A percentile compares a stretch with the other conserved stretches of the same genome.
Evolutionary conservation across 2,113 vertebrate species (phyloP).

Genomic region (Hypocryptadius cinnamomeus): DNA sequence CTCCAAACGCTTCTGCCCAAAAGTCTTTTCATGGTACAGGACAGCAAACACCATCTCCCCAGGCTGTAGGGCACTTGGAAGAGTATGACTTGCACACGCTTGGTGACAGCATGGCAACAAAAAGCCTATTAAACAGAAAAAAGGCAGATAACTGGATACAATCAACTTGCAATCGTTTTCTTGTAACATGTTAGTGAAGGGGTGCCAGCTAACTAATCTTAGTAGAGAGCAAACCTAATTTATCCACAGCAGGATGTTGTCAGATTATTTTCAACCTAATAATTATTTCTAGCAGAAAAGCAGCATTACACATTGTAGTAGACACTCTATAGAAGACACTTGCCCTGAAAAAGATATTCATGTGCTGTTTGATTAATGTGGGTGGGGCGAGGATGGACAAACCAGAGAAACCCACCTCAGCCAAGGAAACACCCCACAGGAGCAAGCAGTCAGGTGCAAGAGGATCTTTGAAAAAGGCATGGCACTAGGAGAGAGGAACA

Average conservation of each 20-base stretch:
- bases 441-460: not conserved
- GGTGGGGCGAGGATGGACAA: accelerated
- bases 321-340: not conserved
- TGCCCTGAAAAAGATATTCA: not conserved
- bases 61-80: not conserved
- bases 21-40: not conserved
- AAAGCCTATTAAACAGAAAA: not conserved
- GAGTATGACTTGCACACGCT: accelerated
- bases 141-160: not conserved
- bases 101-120: not conserved
- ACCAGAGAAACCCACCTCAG: not conserved
- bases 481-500: not conserved
- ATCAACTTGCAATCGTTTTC: not conserved
- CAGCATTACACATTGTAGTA: not conserved
- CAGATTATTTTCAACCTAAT: slow-evolving; percentile 29
- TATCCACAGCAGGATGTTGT: slow-evolving; percentile 3
- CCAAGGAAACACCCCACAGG: not conserved
- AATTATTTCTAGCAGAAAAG: not conserved
- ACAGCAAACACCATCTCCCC: not conserved
- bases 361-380: not conserved
- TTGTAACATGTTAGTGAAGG: not conserved
- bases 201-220: not conserved
- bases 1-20: not conserved
- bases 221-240: not conserved
- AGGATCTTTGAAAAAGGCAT: not conserved